Percentiles rank a stretch among this genome's conserved stretches.
phyloP scores from a whole-genome alignment of 2,888 invertebrate species.

The Caenorhabditis imperialis region DNA sequence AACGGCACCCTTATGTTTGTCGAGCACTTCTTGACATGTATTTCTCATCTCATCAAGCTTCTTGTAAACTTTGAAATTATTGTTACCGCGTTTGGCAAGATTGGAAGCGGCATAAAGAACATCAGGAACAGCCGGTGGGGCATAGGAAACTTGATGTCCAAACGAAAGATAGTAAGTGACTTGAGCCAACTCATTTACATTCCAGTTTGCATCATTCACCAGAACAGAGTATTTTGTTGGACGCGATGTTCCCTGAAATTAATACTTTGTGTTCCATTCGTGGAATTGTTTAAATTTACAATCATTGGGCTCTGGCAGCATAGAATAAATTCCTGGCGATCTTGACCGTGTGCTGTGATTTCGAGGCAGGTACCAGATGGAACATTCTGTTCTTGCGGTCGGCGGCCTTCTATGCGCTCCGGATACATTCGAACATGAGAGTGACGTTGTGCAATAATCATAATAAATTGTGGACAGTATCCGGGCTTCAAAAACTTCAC shows the following conservation, averaged over 20 bases:
- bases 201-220: slow-evolving; percentile 38
- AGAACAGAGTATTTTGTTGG: slow-evolving; percentile 40
- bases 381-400: slow-evolving; percentile 21
- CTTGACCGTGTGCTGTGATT: not conserved
- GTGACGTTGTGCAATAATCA: slow-evolving; percentile 3
- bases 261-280: no score
- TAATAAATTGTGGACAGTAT: slow-evolving; percentile 15
- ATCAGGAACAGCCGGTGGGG: slow-evolving; percentile 35
- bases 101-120: slow-evolving; percentile 56
- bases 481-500: not conserved
- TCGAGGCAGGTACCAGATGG: slow-evolving; percentile 52
- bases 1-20: not conserved
- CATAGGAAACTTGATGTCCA: slow-evolving; percentile 47
- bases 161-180: slow-evolving; percentile 41
- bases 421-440: slow-evolving; percentile 23
- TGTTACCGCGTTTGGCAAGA: slow-evolving; percentile 57
- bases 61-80: slow-evolving; percentile 46
- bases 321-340: slow-evolving; percentile 52
- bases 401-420: not conserved
- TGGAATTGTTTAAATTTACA: slow-evolving; percentile 29
- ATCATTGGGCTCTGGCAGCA: slow-evolving; percentile 51
- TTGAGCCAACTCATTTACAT: slow-evolving; percentile 42
- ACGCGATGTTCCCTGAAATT: slow-evolving; percentile 53
- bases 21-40: not conserved
- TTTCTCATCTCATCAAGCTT: not conserved